Conservation (phyloP, 2,113 vertebrate species). For the Myanophis thanlyinensis region DNA sequence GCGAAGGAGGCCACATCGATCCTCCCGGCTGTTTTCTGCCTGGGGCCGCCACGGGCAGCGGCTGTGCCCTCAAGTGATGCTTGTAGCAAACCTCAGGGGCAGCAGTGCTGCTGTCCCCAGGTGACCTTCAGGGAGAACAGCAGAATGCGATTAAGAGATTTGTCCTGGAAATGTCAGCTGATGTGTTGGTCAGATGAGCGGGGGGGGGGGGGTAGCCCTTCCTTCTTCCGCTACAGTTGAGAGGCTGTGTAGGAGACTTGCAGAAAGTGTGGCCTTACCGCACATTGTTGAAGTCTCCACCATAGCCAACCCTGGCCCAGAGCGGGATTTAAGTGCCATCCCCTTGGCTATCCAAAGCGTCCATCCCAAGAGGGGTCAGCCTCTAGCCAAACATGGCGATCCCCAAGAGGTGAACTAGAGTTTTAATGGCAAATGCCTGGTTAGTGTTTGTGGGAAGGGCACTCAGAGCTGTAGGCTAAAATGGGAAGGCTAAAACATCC, state of each 20-base stretch:
- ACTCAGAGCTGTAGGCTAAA: background rate
- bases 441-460: background rate
- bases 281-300: background rate
- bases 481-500: background rate
- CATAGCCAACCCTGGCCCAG: background rate
- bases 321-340: background rate
- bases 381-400: background rate
- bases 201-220: conserved; percentile 27
- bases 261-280: background rate
- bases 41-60: background rate
- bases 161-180: conserved; percentile 35
- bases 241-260: background rate
- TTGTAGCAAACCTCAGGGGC: conserved; percentile 15
- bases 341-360: background rate
- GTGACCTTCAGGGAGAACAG: conserved; percentile 58
- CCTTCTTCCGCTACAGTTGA: background rate
- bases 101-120: conserved; percentile 34
- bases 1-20: conserved; percentile 41
- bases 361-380: background rate
- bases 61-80: background rate
- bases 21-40: conserved; percentile 52
- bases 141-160: conserved; percentile 61
- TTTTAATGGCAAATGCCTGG: background rate
- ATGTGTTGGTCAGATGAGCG: background rate
- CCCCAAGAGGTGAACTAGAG: background rate